Evolutionary conservation across 2,888 invertebrate genomes (phyloP).

Genomic region (Augochlorella aurata): DNA sequence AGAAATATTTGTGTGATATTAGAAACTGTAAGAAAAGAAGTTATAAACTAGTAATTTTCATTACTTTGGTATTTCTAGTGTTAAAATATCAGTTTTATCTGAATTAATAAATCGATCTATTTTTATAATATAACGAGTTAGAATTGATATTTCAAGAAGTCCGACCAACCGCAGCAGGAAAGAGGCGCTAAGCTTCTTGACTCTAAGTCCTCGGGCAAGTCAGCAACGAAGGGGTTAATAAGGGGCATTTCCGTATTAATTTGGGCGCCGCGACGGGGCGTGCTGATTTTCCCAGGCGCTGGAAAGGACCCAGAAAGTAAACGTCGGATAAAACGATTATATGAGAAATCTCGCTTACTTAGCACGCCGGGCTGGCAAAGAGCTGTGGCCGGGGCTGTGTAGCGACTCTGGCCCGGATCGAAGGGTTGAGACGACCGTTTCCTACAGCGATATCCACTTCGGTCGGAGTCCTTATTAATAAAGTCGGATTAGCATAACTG

Average conservation of each 20-base stretch:
- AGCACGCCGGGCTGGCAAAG: constrained; percentile 45
- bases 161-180: neutral
- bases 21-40: too few relatives aligned
- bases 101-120: too few relatives aligned
- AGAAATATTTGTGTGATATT: too few relatives aligned
- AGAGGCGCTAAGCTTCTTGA: neutral
- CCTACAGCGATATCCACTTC: constrained; percentile 73
- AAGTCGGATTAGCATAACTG: constrained; percentile 76
- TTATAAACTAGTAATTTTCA: too few relatives aligned
- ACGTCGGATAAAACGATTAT: constrained; percentile 78
- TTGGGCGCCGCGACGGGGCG: constrained; percentile 49
- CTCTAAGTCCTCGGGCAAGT: neutral
- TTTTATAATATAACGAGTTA: too few relatives aligned
- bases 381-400: constrained; percentile 32
- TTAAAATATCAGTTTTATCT: too few relatives aligned
- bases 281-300: constrained; percentile 70
- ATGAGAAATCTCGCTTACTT: constrained; percentile 76
- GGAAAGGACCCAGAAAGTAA: constrained; percentile 47
- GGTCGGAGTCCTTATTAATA: constrained; percentile 78
- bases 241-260: constrained; percentile 63
- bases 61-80: too few relatives aligned
- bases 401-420: constrained; percentile 54
- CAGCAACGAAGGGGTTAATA: constrained; percentile 48
- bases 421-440: constrained; percentile 72
- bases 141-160: too few relatives aligned